Conservation (phyloP, 2,113 vertebrate genomes). For the Macaca fascicularis region DNA sequence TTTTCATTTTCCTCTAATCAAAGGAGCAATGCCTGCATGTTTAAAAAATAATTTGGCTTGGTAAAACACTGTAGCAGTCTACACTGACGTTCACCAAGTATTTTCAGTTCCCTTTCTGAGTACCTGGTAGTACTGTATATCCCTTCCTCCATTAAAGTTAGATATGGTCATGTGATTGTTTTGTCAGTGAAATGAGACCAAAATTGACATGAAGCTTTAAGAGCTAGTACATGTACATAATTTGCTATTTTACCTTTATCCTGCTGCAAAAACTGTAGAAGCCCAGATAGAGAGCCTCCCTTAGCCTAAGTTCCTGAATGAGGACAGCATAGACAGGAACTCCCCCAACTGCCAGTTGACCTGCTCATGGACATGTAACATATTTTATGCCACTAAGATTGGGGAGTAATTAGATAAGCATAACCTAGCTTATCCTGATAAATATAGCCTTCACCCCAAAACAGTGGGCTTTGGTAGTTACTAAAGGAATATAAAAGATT, state of each 20-base stretch:
- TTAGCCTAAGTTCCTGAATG: not conserved
- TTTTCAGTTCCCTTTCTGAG: not conserved
- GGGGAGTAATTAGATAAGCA: not conserved
- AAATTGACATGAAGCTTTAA: conserved; percentile 24
- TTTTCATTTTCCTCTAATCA: conserved; percentile 29
- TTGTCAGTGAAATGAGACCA: not conserved
- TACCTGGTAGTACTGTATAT: not conserved
- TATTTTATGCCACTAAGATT: not conserved
- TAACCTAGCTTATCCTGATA: not conserved
- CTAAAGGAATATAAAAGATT: not conserved
- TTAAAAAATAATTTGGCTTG: not conserved
- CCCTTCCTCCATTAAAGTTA: not conserved
- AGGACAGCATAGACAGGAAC: not conserved
- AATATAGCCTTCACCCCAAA: not conserved
- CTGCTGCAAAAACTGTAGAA: not conserved
- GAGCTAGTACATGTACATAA: not conserved
- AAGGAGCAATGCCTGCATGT: not conserved
- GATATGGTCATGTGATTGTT: not conserved
- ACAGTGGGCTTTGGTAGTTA: not conserved
- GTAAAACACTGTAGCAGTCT: not conserved
- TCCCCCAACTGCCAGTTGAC: not conserved
- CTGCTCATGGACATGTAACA: not conserved
- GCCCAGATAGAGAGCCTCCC: not conserved
- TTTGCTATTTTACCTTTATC: not conserved
- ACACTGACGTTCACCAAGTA: not conserved